phyloP scores from a whole-genome alignment of 2,797 vertebrate species.

The Typhlichthys eigenmanni region DNA sequence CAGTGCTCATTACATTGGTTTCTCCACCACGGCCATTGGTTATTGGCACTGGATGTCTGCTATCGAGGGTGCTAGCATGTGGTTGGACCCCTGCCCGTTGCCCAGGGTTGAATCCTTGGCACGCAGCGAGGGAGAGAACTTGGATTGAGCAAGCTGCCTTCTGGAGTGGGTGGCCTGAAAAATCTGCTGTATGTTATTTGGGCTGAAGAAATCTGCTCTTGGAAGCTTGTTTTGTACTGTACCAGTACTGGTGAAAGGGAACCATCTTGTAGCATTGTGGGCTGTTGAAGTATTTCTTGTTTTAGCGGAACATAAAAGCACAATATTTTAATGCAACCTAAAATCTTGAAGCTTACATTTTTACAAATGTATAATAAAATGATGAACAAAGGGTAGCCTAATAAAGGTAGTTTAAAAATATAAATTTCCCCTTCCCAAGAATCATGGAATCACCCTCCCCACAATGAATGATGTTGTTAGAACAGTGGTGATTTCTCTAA shows the following conservation, averaged over 20 bases:
- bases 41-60: conserved; percentile 42
- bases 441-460: too few species aligned
- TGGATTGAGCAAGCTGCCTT: conserved; percentile 64
- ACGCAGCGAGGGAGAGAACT: conserved; percentile 53
- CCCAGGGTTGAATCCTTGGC: conserved; percentile 77
- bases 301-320: too few species aligned
- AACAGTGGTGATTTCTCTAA: conserved; percentile 56
- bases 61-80: conserved; percentile 62
- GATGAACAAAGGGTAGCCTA: too few species aligned
- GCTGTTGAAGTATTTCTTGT: background rate
- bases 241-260: background rate
- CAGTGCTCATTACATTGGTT: conserved; percentile 25
- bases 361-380: too few species aligned
- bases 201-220: conserved; percentile 29
- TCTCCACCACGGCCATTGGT: conserved; percentile 50
- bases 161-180: conserved; percentile 53
- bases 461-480: conserved; percentile 40
- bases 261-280: conserved; percentile 6
- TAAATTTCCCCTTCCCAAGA: too few species aligned
- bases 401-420: too few species aligned
- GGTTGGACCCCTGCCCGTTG: conserved; percentile 71
- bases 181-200: conserved; percentile 46
- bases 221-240: conserved; percentile 11
- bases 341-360: too few species aligned
- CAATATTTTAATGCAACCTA: too few species aligned